phyloP scores from a whole-genome alignment of 2,797 vertebrate genomes.

The Cheirogaleus major region DNA sequence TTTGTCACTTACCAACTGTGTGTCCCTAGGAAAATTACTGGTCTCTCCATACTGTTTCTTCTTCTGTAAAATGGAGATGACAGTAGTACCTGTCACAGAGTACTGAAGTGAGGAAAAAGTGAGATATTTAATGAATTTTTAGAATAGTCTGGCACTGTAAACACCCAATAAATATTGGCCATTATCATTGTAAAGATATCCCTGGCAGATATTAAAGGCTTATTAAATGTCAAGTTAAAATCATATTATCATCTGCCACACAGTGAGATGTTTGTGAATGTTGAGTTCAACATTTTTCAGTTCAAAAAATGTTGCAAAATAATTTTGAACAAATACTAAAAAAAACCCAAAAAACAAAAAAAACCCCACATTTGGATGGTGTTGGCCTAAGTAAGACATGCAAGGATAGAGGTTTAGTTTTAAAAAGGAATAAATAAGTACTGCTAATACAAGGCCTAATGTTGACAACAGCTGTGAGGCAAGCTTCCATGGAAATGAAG shows the following conservation, averaged over 20 bases:
- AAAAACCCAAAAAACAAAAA: not conserved
- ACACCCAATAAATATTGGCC: not conserved
- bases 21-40: not conserved
- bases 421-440: not conserved
- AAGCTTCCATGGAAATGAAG: not conserved
- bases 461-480: not conserved
- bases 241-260: not conserved
- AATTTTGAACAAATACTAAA: not conserved
- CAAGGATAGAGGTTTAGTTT: not conserved
- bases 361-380: not conserved
- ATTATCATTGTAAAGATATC: not conserved
- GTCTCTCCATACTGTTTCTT: not conserved
- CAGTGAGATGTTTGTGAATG: not conserved
- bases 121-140: not conserved
- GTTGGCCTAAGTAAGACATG: not conserved
- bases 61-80: not conserved
- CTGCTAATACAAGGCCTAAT: not conserved
- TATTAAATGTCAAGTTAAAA: conserved; percentile 21
- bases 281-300: not conserved
- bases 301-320: conserved; percentile 41
- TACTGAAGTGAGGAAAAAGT: not conserved
- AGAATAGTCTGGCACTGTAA: not conserved
- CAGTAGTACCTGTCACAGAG: not conserved
- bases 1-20: not conserved
- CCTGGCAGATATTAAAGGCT: not conserved